phyloP scores from a whole-genome alignment of 2,113 vertebrate species.

The Crotalus viridis region DNA sequence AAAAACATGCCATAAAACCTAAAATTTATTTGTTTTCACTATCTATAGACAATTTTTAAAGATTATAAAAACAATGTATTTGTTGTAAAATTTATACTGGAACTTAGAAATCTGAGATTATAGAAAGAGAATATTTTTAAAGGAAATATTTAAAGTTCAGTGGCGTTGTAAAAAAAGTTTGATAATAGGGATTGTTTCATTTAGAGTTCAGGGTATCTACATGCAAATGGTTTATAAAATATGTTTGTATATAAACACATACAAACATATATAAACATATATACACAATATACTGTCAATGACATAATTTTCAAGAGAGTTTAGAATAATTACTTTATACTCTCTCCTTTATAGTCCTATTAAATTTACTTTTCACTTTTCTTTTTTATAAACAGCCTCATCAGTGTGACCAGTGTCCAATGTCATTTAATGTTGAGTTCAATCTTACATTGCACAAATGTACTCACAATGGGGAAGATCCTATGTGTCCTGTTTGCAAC shows the following conservation, averaged over 20 bases:
- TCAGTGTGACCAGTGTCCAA: conserved; percentile 91
- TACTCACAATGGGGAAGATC: conserved; percentile 87
- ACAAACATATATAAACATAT: not conserved
- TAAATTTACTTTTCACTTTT: conserved; percentile 49
- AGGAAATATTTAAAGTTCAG: not conserved
- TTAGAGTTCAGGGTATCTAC: not conserved
- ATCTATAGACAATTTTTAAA: not conserved
- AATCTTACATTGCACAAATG: conserved; percentile 95
- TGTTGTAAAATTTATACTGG: not conserved
- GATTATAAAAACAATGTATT: not conserved
- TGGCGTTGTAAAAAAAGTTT: not conserved
- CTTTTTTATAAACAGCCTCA: conserved; percentile 81
- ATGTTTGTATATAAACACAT: not conserved
- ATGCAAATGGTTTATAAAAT: not conserved
- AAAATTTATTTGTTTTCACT: not conserved
- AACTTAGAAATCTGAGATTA: not conserved
- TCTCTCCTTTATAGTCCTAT: not conserved
- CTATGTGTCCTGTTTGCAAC: conserved; percentile 90
- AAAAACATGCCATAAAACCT: not conserved
- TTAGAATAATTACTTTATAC: not conserved
- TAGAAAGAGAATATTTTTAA: not conserved
- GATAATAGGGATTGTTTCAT: not conserved
- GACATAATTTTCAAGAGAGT: not conserved
- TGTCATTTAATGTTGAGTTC: conserved; percentile 96
- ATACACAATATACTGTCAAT: not conserved